phyloP scores from a whole-genome alignment of 1,140 invertebrate genomes.

The Solenopsis fugax region DNA sequence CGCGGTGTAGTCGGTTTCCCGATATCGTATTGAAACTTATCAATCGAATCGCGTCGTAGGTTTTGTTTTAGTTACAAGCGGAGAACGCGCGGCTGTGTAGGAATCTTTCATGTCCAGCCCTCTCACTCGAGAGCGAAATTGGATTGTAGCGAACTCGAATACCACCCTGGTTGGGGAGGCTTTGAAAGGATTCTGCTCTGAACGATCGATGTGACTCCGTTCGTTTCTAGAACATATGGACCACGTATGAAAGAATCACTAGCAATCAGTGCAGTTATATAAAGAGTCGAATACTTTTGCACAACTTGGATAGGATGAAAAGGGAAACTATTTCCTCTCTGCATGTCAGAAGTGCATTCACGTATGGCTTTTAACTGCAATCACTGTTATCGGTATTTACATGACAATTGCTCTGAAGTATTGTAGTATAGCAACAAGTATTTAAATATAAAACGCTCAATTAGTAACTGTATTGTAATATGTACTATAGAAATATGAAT shows the following conservation, averaged over 20 bases:
- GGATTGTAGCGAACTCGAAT: slow-evolving; percentile 59
- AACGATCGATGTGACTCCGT: slow-evolving; percentile 35
- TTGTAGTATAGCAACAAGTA: neutral
- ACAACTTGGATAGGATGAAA: neutral
- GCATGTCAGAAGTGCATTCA: neutral
- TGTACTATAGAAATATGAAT: neutral
- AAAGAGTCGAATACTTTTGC: slow-evolving; percentile 24
- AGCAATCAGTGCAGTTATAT: slow-evolving; percentile 18
- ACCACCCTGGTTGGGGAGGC: slow-evolving; percentile 36
- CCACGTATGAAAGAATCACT: slow-evolving; percentile 44
- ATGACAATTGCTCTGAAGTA: neutral
- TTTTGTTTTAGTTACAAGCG: slow-evolving; percentile 59
- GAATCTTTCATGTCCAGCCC: slow-evolving; percentile 49
- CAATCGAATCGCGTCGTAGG: slow-evolving; percentile 46
- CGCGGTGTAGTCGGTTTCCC: neutral
- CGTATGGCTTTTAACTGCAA: neutral
- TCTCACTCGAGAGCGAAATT: slow-evolving; percentile 47
- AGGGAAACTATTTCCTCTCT: neutral
- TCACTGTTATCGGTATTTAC: neutral
- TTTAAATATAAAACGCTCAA: neutral
- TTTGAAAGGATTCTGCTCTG: slow-evolving; percentile 52
- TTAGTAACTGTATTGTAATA: neutral
- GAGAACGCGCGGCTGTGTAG: slow-evolving; percentile 17
- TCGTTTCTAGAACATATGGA: slow-evolving; percentile 18
- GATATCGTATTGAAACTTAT: slow-evolving; percentile 52